phyloP scores from a whole-genome alignment of 1,140 invertebrate genomes.

The Ceratina japonica region DNA sequence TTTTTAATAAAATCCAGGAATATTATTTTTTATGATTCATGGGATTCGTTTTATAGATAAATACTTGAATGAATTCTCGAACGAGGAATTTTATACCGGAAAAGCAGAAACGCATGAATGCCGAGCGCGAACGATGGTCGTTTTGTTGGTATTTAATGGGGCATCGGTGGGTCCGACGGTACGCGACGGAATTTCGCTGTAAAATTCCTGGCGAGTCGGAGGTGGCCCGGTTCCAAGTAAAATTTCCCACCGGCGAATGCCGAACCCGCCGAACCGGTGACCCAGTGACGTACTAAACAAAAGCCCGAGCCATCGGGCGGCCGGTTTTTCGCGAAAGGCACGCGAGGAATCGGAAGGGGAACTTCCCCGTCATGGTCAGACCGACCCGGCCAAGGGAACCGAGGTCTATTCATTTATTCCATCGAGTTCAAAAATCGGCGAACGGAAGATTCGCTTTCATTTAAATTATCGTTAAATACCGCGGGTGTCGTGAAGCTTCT shows the following conservation, averaged over 20 bases:
- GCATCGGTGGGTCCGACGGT: background rate
- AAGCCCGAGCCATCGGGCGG: background rate
- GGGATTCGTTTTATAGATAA: too few relatives aligned
- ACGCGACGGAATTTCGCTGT: slow-evolving; percentile 42
- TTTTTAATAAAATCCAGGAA: too few relatives aligned
- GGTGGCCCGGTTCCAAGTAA: slow-evolving; percentile 45
- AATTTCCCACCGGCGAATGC: slow-evolving; percentile 23
- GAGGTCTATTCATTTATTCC: background rate
- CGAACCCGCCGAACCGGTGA: slow-evolving; percentile 29
- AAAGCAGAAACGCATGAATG: too few relatives aligned
- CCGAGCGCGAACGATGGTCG: background rate
- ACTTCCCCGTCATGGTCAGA: background rate
- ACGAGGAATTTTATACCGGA: too few relatives aligned
- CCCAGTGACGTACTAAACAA: slow-evolving; percentile 48
- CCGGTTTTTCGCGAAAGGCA: slow-evolving; percentile 37
- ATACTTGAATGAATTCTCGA: too few relatives aligned
- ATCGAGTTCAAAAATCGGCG: background rate
- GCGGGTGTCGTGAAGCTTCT: too few relatives aligned
- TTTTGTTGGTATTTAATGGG: slow-evolving; percentile 6
- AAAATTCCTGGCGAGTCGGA: slow-evolving; percentile 40
- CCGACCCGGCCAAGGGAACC: background rate
- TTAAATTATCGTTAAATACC: too few relatives aligned
- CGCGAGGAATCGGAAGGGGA: slow-evolving; percentile 24
- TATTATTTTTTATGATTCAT: too few relatives aligned
- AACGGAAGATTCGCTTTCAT: too few relatives aligned